A percentile compares a stretch with the other conserved stretches of the same genome.
These are phyloP conservation scores for Poeciliopsis occidentalis DNA, from an alignment of 2,113 vertebrate species.

Conservation along the genomic window DNA sequence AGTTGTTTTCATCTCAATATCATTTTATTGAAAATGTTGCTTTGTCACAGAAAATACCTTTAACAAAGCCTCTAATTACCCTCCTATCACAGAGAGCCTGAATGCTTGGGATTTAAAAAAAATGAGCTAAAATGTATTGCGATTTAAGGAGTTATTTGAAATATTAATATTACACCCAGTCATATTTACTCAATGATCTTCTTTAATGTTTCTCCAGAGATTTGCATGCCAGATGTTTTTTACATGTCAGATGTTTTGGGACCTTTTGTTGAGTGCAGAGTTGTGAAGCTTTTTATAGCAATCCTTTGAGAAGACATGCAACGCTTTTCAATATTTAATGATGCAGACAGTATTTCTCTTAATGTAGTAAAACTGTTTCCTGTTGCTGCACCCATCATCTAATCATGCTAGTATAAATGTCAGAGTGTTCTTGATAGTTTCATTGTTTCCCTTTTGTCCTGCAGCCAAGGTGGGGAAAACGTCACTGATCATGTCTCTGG, in stretches of 20 bases:
- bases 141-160: not conserved
- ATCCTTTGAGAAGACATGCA: not conserved
- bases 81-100: too few relatives aligned
- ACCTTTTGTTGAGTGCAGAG: not conserved
- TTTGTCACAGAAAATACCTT: too few relatives aligned
- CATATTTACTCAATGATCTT: not conserved
- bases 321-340: not conserved
- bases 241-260: not conserved
- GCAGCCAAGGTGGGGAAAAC: slow-evolving; percentile 99
- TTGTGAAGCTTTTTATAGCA: not conserved
- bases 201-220: not conserved
- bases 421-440: too few relatives aligned
- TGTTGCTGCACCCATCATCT: not conserved
- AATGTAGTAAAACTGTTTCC: not conserved
- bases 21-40: too few relatives aligned
- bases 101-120: not conserved
- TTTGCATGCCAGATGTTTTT: not conserved
- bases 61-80: too few relatives aligned
- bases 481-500: slow-evolving; percentile 97
- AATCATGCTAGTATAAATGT: too few relatives aligned
- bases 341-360: not conserved
- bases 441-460: slow-evolving; percentile 3
- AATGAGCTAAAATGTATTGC: not conserved
- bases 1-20: too few relatives aligned
- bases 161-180: not conserved